These are phyloP conservation scores for Oscheius sp. DNA, from an alignment of 1,140 invertebrate genomes.

Conservation along the genomic window DNA sequence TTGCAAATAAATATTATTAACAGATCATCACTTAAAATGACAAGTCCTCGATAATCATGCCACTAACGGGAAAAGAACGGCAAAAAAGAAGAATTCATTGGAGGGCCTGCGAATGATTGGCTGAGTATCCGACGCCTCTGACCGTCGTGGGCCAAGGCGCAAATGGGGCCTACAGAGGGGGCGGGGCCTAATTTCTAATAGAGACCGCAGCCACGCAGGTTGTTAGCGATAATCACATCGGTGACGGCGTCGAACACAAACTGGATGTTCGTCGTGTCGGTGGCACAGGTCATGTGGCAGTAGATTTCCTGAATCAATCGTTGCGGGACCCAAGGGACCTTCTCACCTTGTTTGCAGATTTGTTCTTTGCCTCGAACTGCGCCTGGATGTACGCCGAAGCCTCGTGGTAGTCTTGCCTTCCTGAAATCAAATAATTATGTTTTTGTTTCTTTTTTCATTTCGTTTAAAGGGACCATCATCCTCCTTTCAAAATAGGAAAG, in stretches of 20 bases:
- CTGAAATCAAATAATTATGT: too few species aligned
- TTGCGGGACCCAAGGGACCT: neutral
- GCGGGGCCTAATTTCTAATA: slow-evolving; percentile 63
- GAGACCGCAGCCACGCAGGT: slow-evolving; percentile 83
- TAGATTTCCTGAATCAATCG: slow-evolving; percentile 47
- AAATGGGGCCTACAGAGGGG: neutral
- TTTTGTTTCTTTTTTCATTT: too few species aligned
- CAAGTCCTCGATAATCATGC: neutral
- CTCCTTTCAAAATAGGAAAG: too few species aligned
- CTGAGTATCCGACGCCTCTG: neutral
- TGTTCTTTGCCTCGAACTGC: slow-evolving; percentile 84
- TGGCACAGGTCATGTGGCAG: slow-evolving; percentile 53
- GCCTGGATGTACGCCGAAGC: slow-evolving; percentile 81
- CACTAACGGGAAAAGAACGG: neutral
- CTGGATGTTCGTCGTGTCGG: slow-evolving; percentile 47
- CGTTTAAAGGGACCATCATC: too few species aligned
- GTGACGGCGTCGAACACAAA: slow-evolving; percentile 82
- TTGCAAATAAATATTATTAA: too few species aligned
- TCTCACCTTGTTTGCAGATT: slow-evolving; percentile 63
- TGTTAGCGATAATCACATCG: slow-evolving; percentile 87
- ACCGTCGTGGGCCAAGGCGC: neutral
- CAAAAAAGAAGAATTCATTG: neutral
- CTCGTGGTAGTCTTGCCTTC: slow-evolving; percentile 77
- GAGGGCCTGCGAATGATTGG: neutral
- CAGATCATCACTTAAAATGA: too few species aligned